Evolutionary conservation across 2,888 invertebrate genomes (phyloP).

Genomic region (Lomographa bimaculata): DNA sequence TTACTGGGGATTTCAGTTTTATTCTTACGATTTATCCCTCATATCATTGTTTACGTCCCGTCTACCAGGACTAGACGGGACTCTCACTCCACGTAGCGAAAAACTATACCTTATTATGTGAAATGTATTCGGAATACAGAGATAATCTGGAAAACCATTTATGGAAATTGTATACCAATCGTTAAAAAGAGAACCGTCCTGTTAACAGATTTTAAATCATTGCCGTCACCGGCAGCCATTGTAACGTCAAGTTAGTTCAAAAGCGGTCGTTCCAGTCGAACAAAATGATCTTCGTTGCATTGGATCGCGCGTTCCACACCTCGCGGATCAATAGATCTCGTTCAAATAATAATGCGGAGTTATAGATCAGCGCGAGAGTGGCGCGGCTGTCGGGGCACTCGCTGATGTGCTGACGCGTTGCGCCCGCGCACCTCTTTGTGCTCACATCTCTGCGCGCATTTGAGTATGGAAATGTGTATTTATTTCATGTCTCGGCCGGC

Average conservation of each 20-base stretch:
- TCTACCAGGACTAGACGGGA: slow-evolving; percentile 35
- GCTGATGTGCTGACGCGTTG: slow-evolving; percentile 47
- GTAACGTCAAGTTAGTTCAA: slow-evolving; percentile 82
- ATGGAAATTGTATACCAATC: slow-evolving; percentile 83
- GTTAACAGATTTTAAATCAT: slow-evolving; percentile 84
- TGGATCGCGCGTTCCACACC: slow-evolving; percentile 78
- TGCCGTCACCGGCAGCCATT: slow-evolving; percentile 79
- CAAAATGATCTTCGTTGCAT: slow-evolving; percentile 79
- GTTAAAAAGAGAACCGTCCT: slow-evolving; percentile 82
- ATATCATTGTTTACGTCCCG: slow-evolving; percentile 52
- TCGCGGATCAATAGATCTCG: slow-evolving; percentile 81
- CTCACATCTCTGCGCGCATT: slow-evolving; percentile 54
- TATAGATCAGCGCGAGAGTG: slow-evolving; percentile 72
- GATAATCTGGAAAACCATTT: slow-evolving; percentile 79
- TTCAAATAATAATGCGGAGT: slow-evolving; percentile 83
- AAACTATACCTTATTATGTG: slow-evolving; percentile 69
- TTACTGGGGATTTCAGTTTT: slow-evolving; percentile 62
- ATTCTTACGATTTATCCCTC: slow-evolving; percentile 55
- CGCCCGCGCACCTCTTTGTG: slow-evolving; percentile 51
- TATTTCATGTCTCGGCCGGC: slow-evolving; percentile 70
- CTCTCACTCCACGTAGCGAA: slow-evolving; percentile 45
- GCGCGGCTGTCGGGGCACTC: slow-evolving; percentile 45
- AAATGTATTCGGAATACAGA: slow-evolving; percentile 62
- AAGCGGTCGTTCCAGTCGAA: slow-evolving; percentile 79
- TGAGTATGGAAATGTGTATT: slow-evolving; percentile 81